Conservation (phyloP, 2,888 invertebrate species). For the Lomographa bimaculata region DNA sequence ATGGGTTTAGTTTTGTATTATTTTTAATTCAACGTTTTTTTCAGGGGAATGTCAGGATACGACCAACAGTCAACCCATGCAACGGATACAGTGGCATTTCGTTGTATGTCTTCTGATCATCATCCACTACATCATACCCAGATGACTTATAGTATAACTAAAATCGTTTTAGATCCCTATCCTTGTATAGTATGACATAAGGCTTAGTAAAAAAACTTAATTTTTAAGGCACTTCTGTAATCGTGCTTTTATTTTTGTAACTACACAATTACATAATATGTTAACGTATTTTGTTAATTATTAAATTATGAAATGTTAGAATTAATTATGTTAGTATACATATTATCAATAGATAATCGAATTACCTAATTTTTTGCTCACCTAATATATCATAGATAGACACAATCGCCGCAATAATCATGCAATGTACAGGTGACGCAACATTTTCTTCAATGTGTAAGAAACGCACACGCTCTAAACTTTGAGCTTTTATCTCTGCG, state of each 20-base stretch:
- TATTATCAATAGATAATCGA: conserved; percentile 33
- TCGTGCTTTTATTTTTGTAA: conserved; percentile 43
- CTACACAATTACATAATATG: conserved; percentile 36
- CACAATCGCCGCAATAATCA: conserved; percentile 36
- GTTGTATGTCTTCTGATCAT: conserved; percentile 44
- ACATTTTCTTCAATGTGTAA: conserved; percentile 2
- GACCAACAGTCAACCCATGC: conserved; percentile 56
- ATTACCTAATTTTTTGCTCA: no score
- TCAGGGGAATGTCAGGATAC: conserved; percentile 86
- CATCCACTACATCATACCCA: conserved; percentile 64
- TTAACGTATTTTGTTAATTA: conserved; percentile 30
- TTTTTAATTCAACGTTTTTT: conserved; percentile 42
- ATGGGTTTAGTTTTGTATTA: no score
- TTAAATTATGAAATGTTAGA: no score
- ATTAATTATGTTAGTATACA: conserved; percentile 18
- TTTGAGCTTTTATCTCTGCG: conserved; percentile 7
- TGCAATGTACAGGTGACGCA: conserved; percentile 6
- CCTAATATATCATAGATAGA: conserved; percentile 41
- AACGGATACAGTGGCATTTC: conserved; percentile 50
- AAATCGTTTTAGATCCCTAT: conserved; percentile 40
- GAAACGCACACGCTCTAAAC: conserved; percentile 6
- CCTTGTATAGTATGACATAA: conserved; percentile 52
- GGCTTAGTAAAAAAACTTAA: conserved; percentile 36
- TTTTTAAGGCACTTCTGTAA: conserved; percentile 41
- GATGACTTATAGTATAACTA: conserved; percentile 61